Evolutionary conservation across 2,888 invertebrate species (phyloP).

Genomic region (Cerastoderma edule): DNA sequence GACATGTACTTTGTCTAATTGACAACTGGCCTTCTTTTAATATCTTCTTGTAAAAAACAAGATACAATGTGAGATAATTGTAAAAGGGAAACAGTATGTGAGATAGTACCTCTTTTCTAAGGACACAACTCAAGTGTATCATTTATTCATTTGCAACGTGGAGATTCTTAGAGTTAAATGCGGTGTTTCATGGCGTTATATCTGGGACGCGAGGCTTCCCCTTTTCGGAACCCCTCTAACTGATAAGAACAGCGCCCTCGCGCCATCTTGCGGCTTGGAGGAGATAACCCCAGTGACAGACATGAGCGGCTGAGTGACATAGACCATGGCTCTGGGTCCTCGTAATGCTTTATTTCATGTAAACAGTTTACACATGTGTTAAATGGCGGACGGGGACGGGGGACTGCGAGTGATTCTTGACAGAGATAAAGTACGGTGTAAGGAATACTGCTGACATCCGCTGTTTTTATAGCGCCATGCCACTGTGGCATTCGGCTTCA

Average conservation of each 20-base stretch:
- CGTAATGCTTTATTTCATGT: slow-evolving; percentile 25
- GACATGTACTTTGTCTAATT: too few relatives aligned
- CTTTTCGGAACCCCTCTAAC: not conserved
- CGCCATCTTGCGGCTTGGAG: not conserved
- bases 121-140: too few relatives aligned
- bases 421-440: slow-evolving; percentile 32
- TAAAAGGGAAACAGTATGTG: too few relatives aligned
- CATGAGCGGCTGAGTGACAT: slow-evolving; percentile 32
- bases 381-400: not conserved
- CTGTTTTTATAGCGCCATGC: slow-evolving; percentile 12
- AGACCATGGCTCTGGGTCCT: slow-evolving; percentile 34
- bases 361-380: slow-evolving; percentile 53
- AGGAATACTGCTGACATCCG: slow-evolving; percentile 27
- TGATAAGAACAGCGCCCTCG: slow-evolving; percentile 12
- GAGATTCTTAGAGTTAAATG: too few relatives aligned
- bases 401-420: slow-evolving; percentile 25
- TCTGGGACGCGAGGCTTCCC: too few relatives aligned
- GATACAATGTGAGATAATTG: too few relatives aligned
- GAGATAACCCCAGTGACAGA: slow-evolving; percentile 15
- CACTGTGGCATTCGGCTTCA: not conserved
- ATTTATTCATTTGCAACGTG: too few relatives aligned
- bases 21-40: too few relatives aligned
- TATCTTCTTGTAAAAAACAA: too few relatives aligned
- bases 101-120: too few relatives aligned
- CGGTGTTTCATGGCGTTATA: too few relatives aligned